Conservation (phyloP, 2,888 invertebrate genomes). For the Lepidochitona cinerea region DNA sequence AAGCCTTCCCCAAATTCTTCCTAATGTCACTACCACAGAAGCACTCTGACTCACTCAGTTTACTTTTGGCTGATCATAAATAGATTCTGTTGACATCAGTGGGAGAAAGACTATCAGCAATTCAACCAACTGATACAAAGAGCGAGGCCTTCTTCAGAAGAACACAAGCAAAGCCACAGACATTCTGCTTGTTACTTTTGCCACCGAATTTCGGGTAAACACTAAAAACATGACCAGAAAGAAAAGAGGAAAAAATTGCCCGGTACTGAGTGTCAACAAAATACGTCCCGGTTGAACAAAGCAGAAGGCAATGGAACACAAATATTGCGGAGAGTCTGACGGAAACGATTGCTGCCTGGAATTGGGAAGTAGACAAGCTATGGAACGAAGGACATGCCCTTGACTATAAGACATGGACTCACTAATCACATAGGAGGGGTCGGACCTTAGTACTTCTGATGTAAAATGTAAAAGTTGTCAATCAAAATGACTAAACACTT, state of each 20-base stretch:
- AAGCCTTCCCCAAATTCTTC: neutral
- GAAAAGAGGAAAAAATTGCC: slow-evolving; percentile 1
- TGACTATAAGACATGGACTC: too few species aligned
- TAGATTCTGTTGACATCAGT: slow-evolving; percentile 11
- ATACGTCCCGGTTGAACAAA: neutral
- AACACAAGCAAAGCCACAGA: neutral
- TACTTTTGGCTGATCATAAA: slow-evolving; percentile 11
- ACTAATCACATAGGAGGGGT: too few species aligned
- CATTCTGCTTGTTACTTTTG: neutral
- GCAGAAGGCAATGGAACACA: neutral
- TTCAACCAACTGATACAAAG: slow-evolving; percentile 1
- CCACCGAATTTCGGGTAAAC: slow-evolving; percentile 2
- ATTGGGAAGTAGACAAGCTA: neutral
- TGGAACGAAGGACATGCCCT: neutral
- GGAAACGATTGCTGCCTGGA: neutral
- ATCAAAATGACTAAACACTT: too few species aligned
- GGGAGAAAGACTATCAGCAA: neutral
- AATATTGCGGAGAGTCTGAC: neutral
- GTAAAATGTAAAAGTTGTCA: too few species aligned
- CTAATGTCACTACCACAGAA: neutral
- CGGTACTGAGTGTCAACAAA: neutral
- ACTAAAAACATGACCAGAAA: slow-evolving; percentile 5
- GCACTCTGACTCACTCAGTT: slow-evolving; percentile 8
- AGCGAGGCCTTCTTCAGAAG: neutral
- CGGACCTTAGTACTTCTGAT: too few species aligned